These are phyloP conservation scores for Neolamprologus ventralis DNA, from an alignment of 2,113 vertebrate species.

Conservation along the genomic window DNA sequence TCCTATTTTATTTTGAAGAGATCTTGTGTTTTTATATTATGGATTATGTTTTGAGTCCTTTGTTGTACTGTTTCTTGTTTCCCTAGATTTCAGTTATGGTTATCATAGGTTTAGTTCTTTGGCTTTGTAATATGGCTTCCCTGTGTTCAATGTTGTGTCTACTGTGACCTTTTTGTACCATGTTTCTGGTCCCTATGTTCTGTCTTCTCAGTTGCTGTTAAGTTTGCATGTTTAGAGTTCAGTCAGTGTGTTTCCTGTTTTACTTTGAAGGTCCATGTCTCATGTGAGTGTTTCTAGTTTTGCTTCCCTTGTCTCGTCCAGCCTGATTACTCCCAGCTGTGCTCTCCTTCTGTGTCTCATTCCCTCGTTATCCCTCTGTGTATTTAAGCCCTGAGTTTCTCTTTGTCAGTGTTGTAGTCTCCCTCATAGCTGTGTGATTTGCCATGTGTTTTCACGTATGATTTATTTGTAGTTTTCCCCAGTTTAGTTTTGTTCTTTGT, in stretches of 20 bases:
- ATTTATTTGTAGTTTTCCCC: not conserved
- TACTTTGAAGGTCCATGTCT: accelerated
- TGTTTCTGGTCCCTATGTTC: not conserved
- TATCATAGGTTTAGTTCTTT: too few relatives aligned
- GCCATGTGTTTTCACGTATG: accelerated
- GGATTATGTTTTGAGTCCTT: too few relatives aligned
- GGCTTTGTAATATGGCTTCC: too few relatives aligned
- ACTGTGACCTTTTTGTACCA: too few relatives aligned
- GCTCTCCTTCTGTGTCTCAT: not conserved
- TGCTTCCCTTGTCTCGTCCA: not conserved
- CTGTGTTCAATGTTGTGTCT: too few relatives aligned
- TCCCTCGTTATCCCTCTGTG: not conserved
- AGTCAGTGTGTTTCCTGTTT: not conserved
- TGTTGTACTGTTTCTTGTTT: too few relatives aligned
- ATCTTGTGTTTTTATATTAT: too few relatives aligned
- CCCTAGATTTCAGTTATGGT: too few relatives aligned
- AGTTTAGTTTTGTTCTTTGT: not conserved
- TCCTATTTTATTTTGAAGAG: too few relatives aligned
- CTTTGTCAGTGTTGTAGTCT: accelerated
- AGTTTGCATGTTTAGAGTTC: accelerated
- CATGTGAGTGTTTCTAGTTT: not conserved
- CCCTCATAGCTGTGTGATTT: accelerated
- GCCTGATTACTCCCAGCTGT: not conserved
- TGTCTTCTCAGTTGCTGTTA: not conserved
- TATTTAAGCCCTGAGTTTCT: accelerated